Evolutionary conservation across 2,888 invertebrate genomes (phyloP).

Genomic region (Caenorhabditis sp.): DNA sequence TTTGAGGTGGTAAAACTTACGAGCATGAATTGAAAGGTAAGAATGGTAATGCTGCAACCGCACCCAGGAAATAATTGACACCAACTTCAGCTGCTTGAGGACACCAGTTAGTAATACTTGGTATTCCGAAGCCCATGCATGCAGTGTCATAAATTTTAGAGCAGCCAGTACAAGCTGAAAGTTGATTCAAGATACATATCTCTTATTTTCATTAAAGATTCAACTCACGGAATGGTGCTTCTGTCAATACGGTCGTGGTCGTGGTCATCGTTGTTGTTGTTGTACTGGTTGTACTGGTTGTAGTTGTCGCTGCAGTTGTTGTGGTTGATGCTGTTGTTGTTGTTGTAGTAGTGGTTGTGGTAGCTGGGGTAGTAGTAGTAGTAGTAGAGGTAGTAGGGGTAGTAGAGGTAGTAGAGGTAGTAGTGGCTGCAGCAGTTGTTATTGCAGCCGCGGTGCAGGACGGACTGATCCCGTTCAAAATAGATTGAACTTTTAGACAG

Average conservation of each 20-base stretch:
- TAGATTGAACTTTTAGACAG: neutral
- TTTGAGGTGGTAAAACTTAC: constrained; percentile 5
- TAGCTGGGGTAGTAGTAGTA: constrained; percentile 9
- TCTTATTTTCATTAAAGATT: neutral
- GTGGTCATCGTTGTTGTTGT: constrained; percentile 16
- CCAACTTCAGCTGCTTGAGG: constrained; percentile 36
- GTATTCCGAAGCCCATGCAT: constrained; percentile 19
- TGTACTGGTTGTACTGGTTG: constrained; percentile 13
- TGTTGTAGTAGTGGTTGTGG: constrained; percentile 2
- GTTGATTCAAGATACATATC: too few species aligned
- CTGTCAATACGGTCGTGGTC: constrained; percentile 27
- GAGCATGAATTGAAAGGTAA: constrained; percentile 17
- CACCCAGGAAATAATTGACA: constrained; percentile 23
- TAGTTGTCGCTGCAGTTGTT: constrained; percentile 30
- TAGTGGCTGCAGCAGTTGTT: neutral
- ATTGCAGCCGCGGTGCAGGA: constrained; percentile 1
- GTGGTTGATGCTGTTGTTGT: constrained; percentile 23
- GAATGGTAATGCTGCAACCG: constrained; percentile 12
- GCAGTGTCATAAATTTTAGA: constrained; percentile 25
- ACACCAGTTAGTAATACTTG: constrained; percentile 1
- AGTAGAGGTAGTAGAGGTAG: constrained; percentile 5
- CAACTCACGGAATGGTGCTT: constrained; percentile 40
- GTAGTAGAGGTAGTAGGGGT: too few species aligned
- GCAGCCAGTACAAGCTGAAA: constrained; percentile 44
- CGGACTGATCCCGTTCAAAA: constrained; percentile 6